Evolutionary conservation across 2,113 vertebrate genomes (phyloP), one percentile per base, ranked within the genome.

Genomic region (Pipa parva): DNA sequence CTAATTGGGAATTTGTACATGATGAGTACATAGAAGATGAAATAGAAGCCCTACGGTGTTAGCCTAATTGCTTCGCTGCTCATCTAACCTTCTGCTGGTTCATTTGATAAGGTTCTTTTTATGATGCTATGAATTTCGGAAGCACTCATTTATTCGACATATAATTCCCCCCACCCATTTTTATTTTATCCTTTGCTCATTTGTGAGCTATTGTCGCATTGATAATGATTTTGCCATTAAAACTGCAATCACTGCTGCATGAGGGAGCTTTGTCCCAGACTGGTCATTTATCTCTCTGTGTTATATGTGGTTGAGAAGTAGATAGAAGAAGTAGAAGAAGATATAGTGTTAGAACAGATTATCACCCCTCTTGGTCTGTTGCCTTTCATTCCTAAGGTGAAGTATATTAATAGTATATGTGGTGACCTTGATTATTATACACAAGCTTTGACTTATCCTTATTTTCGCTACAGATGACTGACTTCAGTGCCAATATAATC

Each of bases 61-160:
- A 73, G 58, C 70, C 61, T 80, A 79, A 82, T 55, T 63, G 73
- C 77, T 72, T 79, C 36, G 48, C 73, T 72, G 77, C 73, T 75
- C 71, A 75, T 17, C 0, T 73, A 70, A 28, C 72, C 12, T 1
- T 68, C 67, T 50, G 31, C 74, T 18, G 70, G 37, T 79, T 52
- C 51, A 62, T 76, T 80, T 78, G 75, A 63, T 63, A 71, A 75
- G 78, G 72, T 75, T 48, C 3, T 70, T 73, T 85, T 81, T 76
- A 80, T 75, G 76, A 79, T 74, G 63, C 74, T 50, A 57, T 67
- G 75, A 81, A 79, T 72, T 83, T 73, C 71, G 78, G 76, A 71
- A 69, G 54, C 71, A 59, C 63, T 20, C 62, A 21, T 60, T 77
- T 73, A 75, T 74, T 73, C 58, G 21, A 55, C 75, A 68, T 65